Evolutionary conservation across 2,113 vertebrate genomes (phyloP).

Genomic region (Oreocharis arfaki): DNA sequence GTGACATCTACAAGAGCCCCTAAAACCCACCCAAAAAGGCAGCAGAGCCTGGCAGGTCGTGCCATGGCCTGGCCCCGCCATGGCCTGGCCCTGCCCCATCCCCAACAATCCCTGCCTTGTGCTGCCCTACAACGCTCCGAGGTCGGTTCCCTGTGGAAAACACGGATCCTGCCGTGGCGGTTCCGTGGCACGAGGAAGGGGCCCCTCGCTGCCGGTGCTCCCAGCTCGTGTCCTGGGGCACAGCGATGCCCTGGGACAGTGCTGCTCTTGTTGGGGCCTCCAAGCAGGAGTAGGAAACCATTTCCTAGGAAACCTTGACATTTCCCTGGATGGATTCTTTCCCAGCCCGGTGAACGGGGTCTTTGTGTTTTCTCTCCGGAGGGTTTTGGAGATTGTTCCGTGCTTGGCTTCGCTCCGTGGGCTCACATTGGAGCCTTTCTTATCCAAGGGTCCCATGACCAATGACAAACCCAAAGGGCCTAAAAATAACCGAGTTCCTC

Average conservation of each 20-base stretch:
- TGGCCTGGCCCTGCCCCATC: constrained; percentile 51
- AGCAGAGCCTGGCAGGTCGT: not conserved
- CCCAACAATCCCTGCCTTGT: constrained; percentile 79
- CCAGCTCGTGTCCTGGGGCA: not conserved
- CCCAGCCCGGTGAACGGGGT: not conserved
- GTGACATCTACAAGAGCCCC: not conserved
- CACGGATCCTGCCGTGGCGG: constrained; percentile 43
- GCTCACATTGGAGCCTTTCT: constrained; percentile 30
- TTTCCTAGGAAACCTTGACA: not conserved
- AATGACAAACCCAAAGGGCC: not conserved
- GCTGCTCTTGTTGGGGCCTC: not conserved
- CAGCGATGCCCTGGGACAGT: not conserved
- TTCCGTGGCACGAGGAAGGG: not conserved
- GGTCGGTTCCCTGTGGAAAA: constrained; percentile 70
- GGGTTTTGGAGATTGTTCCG: not conserved
- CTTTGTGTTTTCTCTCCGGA: not conserved
- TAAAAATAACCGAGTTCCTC: constrained; percentile 5
- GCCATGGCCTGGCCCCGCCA: not conserved
- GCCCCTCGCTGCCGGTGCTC: too few species aligned
- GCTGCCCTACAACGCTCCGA: constrained; percentile 50
- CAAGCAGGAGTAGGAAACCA: not conserved
- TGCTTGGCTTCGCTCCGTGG: not conserved
- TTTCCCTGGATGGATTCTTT: not conserved
- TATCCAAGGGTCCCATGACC: not conserved
- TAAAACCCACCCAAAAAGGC: not conserved